Conservation (phyloP, 2,113 vertebrate species). For the Diadophis punctatus region DNA sequence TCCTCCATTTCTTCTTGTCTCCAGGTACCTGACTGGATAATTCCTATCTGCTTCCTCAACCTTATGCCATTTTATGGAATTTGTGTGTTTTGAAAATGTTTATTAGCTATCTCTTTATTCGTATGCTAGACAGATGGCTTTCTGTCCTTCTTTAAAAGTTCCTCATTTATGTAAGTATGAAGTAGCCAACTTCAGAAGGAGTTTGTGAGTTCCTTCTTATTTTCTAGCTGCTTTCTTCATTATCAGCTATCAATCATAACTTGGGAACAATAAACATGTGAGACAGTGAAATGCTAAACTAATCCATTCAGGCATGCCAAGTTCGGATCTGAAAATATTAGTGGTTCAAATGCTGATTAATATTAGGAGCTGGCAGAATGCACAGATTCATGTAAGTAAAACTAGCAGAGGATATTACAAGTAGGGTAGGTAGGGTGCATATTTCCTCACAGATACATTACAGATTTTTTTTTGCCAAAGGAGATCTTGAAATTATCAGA, state of each 20-base stretch:
- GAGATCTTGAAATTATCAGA: neutral
- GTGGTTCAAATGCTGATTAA: constrained; percentile 60
- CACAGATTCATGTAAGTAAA: constrained; percentile 32
- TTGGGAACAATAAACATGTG: constrained; percentile 57
- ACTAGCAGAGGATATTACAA: constrained; percentile 8
- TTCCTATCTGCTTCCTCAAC: neutral
- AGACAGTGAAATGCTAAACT: constrained; percentile 53
- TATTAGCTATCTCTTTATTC: constrained; percentile 49
- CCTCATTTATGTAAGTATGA: constrained; percentile 58
- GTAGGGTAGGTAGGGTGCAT: neutral
- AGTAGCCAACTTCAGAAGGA: constrained; percentile 59
- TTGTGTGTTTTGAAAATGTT: constrained; percentile 32
- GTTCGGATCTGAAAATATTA: constrained; percentile 61
- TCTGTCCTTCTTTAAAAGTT: constrained; percentile 57
- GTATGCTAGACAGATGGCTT: constrained; percentile 57
- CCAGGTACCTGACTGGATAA: constrained; percentile 27
- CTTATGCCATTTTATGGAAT: constrained; percentile 27
- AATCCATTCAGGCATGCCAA: constrained; percentile 49
- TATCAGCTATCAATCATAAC: constrained; percentile 57
- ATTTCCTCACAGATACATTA: too few species aligned
- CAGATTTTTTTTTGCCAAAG: neutral
- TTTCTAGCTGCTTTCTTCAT: constrained; percentile 63
- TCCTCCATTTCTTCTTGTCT: neutral
- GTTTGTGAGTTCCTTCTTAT: constrained; percentile 62
- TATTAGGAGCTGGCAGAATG: constrained; percentile 44